phyloP scores from a whole-genome alignment of 2,888 invertebrate species.

The Dryomyza anilis region DNA sequence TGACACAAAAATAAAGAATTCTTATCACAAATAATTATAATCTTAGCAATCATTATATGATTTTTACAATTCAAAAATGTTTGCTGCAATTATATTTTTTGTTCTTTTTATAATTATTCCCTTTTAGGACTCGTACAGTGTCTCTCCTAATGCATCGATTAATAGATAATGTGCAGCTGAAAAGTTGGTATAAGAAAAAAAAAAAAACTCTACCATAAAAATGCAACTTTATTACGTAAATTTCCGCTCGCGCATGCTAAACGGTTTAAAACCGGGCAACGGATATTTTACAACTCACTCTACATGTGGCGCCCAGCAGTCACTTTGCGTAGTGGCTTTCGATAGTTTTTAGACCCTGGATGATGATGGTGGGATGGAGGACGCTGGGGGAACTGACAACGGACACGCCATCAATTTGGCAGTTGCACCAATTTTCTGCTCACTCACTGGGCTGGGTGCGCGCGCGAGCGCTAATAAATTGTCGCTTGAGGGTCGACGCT shows the following conservation, averaged over 20 bases:
- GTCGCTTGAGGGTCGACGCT: conserved; percentile 21
- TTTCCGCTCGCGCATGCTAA: conserved; percentile 26
- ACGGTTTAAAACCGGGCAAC: too few relatives aligned
- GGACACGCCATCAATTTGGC: neutral
- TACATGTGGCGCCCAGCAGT: conserved; percentile 24
- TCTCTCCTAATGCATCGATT: too few relatives aligned
- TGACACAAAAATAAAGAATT: too few relatives aligned
- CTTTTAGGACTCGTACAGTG: too few relatives aligned
- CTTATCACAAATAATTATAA: too few relatives aligned
- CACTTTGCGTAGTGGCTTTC: too few relatives aligned
- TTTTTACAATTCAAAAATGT: too few relatives aligned
- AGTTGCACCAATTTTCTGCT: neutral
- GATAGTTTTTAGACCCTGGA: too few relatives aligned
- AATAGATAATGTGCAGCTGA: neutral
- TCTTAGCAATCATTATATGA: too few relatives aligned
- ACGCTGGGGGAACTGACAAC: neutral
- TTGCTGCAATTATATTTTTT: too few relatives aligned
- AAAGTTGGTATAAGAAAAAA: neutral
- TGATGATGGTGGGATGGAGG: too few relatives aligned
- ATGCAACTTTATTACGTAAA: conserved; percentile 26
- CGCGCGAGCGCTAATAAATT: conserved; percentile 26
- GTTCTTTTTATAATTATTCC: too few relatives aligned
- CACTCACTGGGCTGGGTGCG: neutral
- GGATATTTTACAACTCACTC: conserved; percentile 28
- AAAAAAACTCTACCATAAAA: conserved; percentile 12